Evolutionary conservation across 2,797 vertebrate genomes (phyloP).

Genomic region (Cottoperca gobio): DNA sequence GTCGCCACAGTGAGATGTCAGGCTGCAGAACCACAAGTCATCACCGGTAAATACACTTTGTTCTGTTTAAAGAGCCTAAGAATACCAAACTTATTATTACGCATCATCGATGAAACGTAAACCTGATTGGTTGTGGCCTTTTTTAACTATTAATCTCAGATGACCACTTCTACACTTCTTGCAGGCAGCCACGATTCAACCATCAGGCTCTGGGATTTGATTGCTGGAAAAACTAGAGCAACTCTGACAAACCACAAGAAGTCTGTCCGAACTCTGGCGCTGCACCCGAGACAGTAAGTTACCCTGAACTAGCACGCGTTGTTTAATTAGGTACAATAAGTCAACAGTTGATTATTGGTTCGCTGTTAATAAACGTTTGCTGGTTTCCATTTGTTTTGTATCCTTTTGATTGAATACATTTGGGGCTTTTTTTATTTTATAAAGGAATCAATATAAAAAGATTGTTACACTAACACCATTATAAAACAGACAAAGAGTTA

Average conservation of each 20-base stretch:
- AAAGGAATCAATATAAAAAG: not conserved
- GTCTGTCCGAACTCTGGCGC: slow-evolving; percentile 93
- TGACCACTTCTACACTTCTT: slow-evolving; percentile 18
- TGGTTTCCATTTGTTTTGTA: not conserved
- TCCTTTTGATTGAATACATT: not conserved
- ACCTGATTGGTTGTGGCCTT: not conserved
- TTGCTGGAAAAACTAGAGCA: slow-evolving; percentile 97
- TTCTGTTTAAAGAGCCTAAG: not conserved
- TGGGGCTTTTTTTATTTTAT: too few species aligned
- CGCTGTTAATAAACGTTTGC: not conserved
- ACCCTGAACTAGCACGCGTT: not conserved
- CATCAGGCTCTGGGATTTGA: slow-evolving; percentile 97
- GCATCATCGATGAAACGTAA: too few species aligned
- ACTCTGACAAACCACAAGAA: slow-evolving; percentile 99
- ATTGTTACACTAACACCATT: not conserved
- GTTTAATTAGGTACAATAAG: not conserved
- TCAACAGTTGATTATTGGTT: not conserved
- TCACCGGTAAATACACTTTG: slow-evolving; percentile 88
- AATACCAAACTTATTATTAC: not conserved
- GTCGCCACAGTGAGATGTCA: slow-evolving; percentile 98
- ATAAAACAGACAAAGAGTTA: not conserved
- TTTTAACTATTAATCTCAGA: not conserved
- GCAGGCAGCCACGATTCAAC: slow-evolving; percentile 98
- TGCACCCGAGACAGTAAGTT: slow-evolving; percentile 96
- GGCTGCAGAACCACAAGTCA: slow-evolving; percentile 94